These are phyloP conservation scores for Zaprionus gabonicus DNA, from an alignment of 1,140 invertebrate genomes.

Conservation along the genomic window DNA sequence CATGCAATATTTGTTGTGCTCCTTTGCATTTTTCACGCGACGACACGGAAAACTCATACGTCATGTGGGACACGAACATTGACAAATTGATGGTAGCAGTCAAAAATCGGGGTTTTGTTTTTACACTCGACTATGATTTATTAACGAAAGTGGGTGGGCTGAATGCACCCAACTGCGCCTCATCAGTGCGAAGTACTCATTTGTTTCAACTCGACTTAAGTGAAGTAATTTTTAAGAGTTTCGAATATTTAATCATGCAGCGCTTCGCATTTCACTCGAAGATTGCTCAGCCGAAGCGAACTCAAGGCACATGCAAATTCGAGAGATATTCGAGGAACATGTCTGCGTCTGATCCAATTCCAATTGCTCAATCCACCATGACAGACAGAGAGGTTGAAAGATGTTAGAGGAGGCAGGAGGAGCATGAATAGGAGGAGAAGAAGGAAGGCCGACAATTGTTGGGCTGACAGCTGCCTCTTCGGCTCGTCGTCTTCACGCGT, in stretches of 20 bases:
- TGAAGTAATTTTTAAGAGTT: slow-evolving; percentile 26
- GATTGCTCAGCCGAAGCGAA: not conserved
- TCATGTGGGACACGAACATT: slow-evolving; percentile 33
- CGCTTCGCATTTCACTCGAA: too few relatives aligned
- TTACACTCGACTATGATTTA: slow-evolving; percentile 29
- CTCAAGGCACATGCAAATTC: slow-evolving; percentile 27
- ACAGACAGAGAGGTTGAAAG: slow-evolving; percentile 56
- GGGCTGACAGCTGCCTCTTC: slow-evolving; percentile 19
- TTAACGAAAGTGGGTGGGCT: slow-evolving; percentile 5
- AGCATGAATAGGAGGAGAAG: not conserved
- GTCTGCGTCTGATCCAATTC: slow-evolving; percentile 64
- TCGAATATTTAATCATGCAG: slow-evolving; percentile 19
- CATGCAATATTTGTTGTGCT: not conserved
- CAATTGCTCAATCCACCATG: slow-evolving; percentile 64
- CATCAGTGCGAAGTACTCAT: not conserved
- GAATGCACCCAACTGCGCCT: not conserved
- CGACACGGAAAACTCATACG: slow-evolving; percentile 23
- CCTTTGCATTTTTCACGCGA: not conserved
- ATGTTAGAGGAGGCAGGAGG: slow-evolving; percentile 2
- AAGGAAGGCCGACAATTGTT: not conserved
- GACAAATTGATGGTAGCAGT: slow-evolving; percentile 31
- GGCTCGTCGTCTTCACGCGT: slow-evolving; percentile 39
- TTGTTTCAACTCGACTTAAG: slow-evolving; percentile 2
- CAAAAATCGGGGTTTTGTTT: slow-evolving; percentile 30
- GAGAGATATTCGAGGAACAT: slow-evolving; percentile 22